These are phyloP conservation scores for Gortyna flavago DNA, from an alignment of 2,888 invertebrate genomes.

Conservation along the genomic window DNA sequence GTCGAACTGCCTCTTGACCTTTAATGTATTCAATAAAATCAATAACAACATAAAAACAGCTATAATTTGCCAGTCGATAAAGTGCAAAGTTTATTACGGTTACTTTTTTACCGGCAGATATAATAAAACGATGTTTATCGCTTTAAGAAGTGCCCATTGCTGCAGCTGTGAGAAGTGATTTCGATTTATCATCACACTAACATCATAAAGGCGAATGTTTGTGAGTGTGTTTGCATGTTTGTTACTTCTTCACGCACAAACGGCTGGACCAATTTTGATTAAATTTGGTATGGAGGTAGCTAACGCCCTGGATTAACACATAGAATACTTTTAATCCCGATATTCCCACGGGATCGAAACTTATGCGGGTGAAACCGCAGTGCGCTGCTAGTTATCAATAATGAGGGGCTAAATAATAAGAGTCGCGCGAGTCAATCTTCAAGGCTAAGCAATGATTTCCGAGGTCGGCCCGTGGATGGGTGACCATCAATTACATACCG, in stretches of 20 bases:
- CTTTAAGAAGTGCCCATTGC: constrained; percentile 14
- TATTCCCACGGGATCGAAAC: no score
- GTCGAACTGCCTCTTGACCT: constrained; percentile 20
- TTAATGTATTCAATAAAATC: constrained; percentile 44
- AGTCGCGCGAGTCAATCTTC: background rate
- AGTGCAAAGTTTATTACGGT: constrained; percentile 63
- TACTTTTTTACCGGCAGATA: constrained; percentile 57
- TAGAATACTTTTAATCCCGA: no score
- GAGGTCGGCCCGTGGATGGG: background rate
- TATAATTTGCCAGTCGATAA: constrained; percentile 72
- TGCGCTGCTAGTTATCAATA: constrained; percentile 38
- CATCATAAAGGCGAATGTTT: no score
- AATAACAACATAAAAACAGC: constrained; percentile 57
- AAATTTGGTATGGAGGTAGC: no score
- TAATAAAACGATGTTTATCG: constrained; percentile 67
- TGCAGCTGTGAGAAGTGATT: constrained; percentile 36
- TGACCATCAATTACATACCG: no score
- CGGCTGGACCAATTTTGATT: no score
- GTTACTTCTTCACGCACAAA: no score
- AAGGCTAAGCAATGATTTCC: background rate
- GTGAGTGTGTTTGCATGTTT: no score
- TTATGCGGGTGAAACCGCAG: no score
- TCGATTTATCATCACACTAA: constrained; percentile 18
- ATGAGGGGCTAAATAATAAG: constrained; percentile 9
- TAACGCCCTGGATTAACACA: no score